These are phyloP conservation scores for Siniperca knerii DNA, from an alignment of 2,113 vertebrate genomes.

Conservation along the genomic window DNA sequence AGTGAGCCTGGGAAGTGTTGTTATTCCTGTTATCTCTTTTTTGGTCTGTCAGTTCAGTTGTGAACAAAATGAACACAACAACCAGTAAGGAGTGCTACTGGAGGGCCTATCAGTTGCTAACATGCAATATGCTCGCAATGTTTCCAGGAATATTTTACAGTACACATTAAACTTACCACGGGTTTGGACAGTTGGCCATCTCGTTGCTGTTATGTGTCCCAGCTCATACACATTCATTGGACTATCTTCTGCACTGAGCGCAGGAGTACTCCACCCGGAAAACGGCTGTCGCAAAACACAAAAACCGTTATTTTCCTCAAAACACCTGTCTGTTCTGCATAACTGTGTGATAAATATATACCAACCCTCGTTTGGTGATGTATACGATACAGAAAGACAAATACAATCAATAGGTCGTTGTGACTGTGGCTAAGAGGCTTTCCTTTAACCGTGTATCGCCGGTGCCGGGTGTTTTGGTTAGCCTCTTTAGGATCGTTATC, in stretches of 20 bases:
- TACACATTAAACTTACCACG: constrained; percentile 73
- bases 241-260: constrained; percentile 75
- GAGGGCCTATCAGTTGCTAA: background rate
- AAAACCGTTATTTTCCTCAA: constrained; percentile 64
- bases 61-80: background rate
- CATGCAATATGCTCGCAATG: background rate
- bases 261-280: constrained; percentile 72
- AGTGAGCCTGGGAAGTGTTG: background rate
- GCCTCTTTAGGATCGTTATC: constrained; percentile 53
- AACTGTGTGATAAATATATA: background rate
- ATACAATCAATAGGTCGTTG: background rate
- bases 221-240: constrained; percentile 72
- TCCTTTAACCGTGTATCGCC: constrained; percentile 28
- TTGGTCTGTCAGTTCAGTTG: background rate
- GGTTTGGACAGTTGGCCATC: constrained; percentile 77
- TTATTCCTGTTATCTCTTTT: background rate
- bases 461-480: constrained; percentile 36
- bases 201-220: constrained; percentile 60
- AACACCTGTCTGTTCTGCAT: constrained; percentile 29
- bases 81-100: background rate
- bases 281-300: constrained; percentile 54
- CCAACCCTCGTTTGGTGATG: fast-evolving
- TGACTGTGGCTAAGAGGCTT: constrained; percentile 5
- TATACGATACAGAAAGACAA: background rate
- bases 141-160: background rate